Evolutionary conservation across 2,888 invertebrate genomes (phyloP), one percentile per base, ranked within the genome.

Genomic region (Falcaria lacertinaria): DNA sequence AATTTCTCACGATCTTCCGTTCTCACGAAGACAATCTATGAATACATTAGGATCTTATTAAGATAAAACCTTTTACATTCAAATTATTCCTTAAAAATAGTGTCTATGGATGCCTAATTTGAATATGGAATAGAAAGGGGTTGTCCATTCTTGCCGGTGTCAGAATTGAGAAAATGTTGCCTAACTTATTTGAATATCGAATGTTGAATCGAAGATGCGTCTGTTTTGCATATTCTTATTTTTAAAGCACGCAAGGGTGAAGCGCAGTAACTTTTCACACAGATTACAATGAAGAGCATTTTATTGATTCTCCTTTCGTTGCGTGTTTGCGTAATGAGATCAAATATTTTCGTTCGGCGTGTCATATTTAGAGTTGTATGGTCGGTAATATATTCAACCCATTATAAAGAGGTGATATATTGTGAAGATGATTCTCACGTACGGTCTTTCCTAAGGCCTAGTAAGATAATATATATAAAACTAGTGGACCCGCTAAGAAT

Each of bases 131-230:
- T 68, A 59, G 72, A 66, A 74, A 77, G 79, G 79, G 83, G 81
- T 80, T 66, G 61, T 57, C 75, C 69, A 87, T 88, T 89, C 86
- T 87, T 80, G 73, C 60, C 69, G 83, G 89, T 88, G 89, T 88
- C 87, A 87, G 85, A 88, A 87, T 85, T 84, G 78, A 67, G 57
- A 72, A 72, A 77, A 75, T 72, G 70, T 67, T 67, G 65, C 60
- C 70, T 79, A 69, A 84, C n/a, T n/a, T n/a, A n/a, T 89, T 89
- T 87, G 83, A 87, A 88, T 88, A 84, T 82, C 77, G 80, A 79
- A 73, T 64, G 55, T 54, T 64, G 68, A 70, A 73, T 71, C 55
- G 55, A 57, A 55, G 68, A 74, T 60, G 65, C 67, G 75, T 68
- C 77, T 80, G 56, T 70, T 87, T 87, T 88, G 84, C 86, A 88